phyloP scores from a whole-genome alignment of 2,888 invertebrate genomes.

The Chymomyza fuscimana region DNA sequence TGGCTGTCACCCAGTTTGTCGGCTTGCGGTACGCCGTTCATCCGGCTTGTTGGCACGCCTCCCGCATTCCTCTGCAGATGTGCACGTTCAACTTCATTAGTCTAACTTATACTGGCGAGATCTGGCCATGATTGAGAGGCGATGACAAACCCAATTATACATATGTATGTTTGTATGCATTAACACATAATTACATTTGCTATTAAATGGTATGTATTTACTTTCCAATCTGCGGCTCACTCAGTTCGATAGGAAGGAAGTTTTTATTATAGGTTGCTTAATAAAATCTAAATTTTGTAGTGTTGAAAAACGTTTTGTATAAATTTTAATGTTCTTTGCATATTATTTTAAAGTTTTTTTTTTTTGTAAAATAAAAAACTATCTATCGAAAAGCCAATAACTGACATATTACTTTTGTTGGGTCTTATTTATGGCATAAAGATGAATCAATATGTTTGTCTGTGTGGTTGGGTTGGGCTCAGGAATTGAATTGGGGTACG shows the following conservation, averaged over 20 bases:
- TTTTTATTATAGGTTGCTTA: too few relatives aligned
- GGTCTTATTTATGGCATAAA: conserved; percentile 58
- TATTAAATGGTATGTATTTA: too few relatives aligned
- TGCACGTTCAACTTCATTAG: conserved; percentile 73
- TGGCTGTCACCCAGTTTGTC: conserved; percentile 21
- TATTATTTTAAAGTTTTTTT: not conserved
- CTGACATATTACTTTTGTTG: conserved; percentile 66
- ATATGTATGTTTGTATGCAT: not conserved
- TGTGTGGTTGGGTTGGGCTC: conserved; percentile 1
- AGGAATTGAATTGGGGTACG: not conserved
- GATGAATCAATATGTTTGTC: conserved; percentile 65
- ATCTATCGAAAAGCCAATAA: conserved; percentile 62
- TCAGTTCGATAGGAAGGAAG: too few relatives aligned
- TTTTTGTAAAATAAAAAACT: conserved; percentile 49
- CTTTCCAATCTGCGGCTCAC: too few relatives aligned
- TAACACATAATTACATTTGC: too few relatives aligned
- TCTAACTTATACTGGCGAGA: conserved; percentile 73
- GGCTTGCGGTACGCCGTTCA: conserved; percentile 45
- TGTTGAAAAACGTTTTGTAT: not conserved
- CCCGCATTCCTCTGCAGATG: not conserved
- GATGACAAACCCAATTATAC: not conserved
- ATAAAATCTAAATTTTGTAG: too few relatives aligned
- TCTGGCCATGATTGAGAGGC: not conserved
- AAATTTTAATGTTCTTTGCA: not conserved
- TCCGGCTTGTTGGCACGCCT: conserved; percentile 43